phyloP scores from a whole-genome alignment of 2,888 invertebrate species.

The Belgica antarctica region DNA sequence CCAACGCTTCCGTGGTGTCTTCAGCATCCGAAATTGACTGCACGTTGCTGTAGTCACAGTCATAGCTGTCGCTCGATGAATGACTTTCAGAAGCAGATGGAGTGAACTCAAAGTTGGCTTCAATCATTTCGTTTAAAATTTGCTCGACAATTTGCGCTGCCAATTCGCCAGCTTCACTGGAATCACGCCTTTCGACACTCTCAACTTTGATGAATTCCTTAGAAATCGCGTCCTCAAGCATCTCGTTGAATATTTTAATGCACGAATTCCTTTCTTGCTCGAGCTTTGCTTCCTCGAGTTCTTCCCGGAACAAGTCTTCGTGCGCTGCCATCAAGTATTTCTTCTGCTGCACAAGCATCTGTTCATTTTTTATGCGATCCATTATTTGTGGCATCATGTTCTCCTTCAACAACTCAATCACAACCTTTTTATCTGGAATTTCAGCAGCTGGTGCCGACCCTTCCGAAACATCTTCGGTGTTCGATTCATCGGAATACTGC shows the following conservation, averaged over 20 bases:
- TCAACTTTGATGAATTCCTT: neutral
- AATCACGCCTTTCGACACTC: neutral
- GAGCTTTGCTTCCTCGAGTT: slow-evolving; percentile 46
- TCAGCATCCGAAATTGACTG: slow-evolving; percentile 26
- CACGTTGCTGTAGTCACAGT: slow-evolving; percentile 26
- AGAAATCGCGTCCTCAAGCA: neutral
- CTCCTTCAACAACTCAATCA: slow-evolving; percentile 53
- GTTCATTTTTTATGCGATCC: slow-evolving; percentile 53
- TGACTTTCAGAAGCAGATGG: neutral
- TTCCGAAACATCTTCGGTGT: slow-evolving; percentile 46
- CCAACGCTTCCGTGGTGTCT: neutral
- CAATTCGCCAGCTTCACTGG: slow-evolving; percentile 20
- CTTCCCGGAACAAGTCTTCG: slow-evolving; percentile 51
- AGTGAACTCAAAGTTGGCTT: neutral
- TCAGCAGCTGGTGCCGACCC: slow-evolving; percentile 30
- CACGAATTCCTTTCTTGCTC: neutral
- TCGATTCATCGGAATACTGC: slow-evolving; percentile 46
- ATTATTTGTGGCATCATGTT: slow-evolving; percentile 55
- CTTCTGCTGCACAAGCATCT: slow-evolving; percentile 52
- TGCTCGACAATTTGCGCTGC: slow-evolving; percentile 27
- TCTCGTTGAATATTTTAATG: slow-evolving; percentile 20
- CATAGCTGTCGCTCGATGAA: slow-evolving; percentile 7
- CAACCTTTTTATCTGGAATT: slow-evolving; percentile 48
- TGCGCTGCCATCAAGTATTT: slow-evolving; percentile 54
- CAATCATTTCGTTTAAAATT: slow-evolving; percentile 26